Base-by-base conservation (phyloP, 2,113 vertebrate species). In the Artemisiospiza belli region DNA sequence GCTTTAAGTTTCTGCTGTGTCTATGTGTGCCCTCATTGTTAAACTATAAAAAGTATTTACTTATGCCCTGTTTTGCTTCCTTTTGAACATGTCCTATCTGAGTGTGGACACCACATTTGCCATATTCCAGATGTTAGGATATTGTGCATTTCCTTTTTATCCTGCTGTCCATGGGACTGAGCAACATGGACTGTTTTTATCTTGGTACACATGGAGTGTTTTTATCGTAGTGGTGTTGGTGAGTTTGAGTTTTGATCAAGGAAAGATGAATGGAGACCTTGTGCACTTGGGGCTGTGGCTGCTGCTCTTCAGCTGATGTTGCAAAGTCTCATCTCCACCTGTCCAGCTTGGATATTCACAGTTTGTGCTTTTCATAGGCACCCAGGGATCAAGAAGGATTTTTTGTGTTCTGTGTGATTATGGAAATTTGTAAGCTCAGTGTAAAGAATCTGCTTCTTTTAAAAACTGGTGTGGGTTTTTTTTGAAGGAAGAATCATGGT, bases 381-480 rank as follows among this genome's bases (percentile, higher is more conserved):
- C 2, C 8, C 41, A 27, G 15, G 20, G 30, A 43, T 87, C 41
- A 47, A 6, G 16, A 72, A 47, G 5, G 17, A 43, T 5, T 33
- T 70, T 74, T 82, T 87, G 5, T 87, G 11, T 35, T 49, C 47
- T 2, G 1, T 25, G 7, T 59, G 31, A 39, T 49, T 51, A 58
- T 58, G 15, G 52, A 75, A 54, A 79, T 64, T 52, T 82, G 13
- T 74, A 43, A 77, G 3, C 17, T 72, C 31, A 23, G 7, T 83
- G 64, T 55, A 30, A 63, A 39, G 12, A 73, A 23, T 41, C n/a
- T 41, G 3, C 7, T 39, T 61, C 64, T 61, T 64, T 1, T 12
- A 15, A 25, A 43, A 62, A 13, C 4, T 23, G 2, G 4, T 30
- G 7, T 8, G 3, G 10, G 22, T 0, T 7, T 35, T 21, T 15